These are phyloP conservation scores for Schizopygopsis pylzovi DNA, from an alignment of 2,797 vertebrate species.

Conservation along the genomic window DNA sequence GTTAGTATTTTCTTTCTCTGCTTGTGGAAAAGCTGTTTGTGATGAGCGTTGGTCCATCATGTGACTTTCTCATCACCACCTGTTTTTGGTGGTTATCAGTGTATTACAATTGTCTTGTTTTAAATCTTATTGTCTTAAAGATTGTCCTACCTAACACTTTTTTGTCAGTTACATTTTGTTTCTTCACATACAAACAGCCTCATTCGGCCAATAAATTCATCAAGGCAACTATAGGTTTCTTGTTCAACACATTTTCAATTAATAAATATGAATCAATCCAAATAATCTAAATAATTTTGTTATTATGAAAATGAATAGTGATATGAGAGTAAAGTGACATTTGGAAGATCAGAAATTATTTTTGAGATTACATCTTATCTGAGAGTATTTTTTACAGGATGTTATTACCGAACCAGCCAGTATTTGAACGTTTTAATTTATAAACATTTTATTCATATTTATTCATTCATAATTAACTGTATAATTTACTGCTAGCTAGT, in stretches of 20 bases:
- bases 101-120: not conserved
- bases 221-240: not conserved
- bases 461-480: not conserved
- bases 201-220: not conserved
- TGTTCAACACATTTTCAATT: not conserved
- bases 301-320: not conserved
- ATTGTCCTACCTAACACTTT: too few relatives aligned
- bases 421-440: not conserved
- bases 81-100: not conserved
- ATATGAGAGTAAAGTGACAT: not conserved
- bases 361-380: too few relatives aligned
- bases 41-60: too few relatives aligned
- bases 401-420: not conserved
- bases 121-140: not conserved
- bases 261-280: not conserved
- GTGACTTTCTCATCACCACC: not conserved
- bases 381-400: not conserved
- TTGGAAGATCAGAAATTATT: not conserved
- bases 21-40: too few relatives aligned
- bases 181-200: not conserved
- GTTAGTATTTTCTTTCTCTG: too few relatives aligned
- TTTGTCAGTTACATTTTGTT: too few relatives aligned
- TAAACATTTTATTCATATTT: not conserved
- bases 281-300: not conserved
- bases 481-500: not conserved